phyloP scores from a whole-genome alignment of 2,797 vertebrate species.

The Percopsis omiscomaycus region DNA sequence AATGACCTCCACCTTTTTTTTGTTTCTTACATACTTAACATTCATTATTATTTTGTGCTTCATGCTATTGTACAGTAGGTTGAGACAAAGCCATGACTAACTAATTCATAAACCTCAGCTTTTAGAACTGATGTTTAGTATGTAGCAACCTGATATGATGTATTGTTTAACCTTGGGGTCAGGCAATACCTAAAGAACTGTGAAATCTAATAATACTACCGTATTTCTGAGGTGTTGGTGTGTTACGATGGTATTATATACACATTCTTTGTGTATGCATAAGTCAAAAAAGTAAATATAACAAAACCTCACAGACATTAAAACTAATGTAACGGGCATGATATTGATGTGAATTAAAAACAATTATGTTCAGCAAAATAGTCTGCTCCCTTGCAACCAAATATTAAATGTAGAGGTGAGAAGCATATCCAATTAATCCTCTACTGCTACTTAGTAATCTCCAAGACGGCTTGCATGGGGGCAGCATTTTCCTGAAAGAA shows the following conservation, averaged over 20 bases:
- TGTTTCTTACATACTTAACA: background rate
- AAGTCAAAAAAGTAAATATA: too few species aligned
- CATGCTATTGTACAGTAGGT: background rate
- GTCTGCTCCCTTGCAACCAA: background rate
- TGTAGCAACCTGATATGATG: constrained; percentile 22
- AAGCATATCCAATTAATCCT: constrained; percentile 53
- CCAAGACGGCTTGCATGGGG: constrained; percentile 32
- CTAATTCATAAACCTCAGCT: constrained; percentile 14
- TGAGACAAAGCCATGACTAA: too few species aligned
- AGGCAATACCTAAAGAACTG: constrained; percentile 17
- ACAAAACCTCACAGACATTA: too few species aligned
- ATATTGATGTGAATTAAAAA: too few species aligned
- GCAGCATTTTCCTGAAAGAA: constrained; percentile 63
- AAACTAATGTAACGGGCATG: too few species aligned
- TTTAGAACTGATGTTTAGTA: constrained; percentile 46
- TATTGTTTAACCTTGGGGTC: constrained; percentile 21
- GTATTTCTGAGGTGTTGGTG: background rate
- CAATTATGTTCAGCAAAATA: background rate
- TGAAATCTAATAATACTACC: background rate
- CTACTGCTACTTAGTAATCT: constrained; percentile 55
- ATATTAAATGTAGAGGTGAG: constrained; percentile 13
- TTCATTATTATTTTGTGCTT: constrained; percentile 1
- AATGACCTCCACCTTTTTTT: background rate
- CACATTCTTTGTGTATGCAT: too few species aligned
- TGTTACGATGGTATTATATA: too few species aligned